These are phyloP conservation scores for Scaptomyza flava DNA, from an alignment of 2,888 invertebrate genomes.

Conservation along the genomic window DNA sequence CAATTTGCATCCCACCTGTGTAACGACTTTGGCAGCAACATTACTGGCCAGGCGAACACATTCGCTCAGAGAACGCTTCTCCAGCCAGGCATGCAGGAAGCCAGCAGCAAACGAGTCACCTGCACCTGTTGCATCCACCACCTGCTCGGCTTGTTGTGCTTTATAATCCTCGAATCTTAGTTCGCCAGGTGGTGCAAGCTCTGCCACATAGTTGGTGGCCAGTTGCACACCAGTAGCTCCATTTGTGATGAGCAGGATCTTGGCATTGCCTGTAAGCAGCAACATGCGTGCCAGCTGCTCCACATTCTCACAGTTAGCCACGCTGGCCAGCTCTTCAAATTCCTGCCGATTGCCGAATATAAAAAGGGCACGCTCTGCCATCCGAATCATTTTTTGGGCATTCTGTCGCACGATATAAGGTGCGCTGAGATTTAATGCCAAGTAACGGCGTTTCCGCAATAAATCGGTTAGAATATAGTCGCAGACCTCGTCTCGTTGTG, in stretches of 20 bases:
- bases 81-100: conserved; percentile 85
- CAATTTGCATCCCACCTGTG: conserved; percentile 85
- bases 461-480: conserved; percentile 84
- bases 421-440: conserved; percentile 86
- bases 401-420: conserved; percentile 85
- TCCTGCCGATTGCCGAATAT: conserved; percentile 87
- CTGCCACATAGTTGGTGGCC: conserved; percentile 77
- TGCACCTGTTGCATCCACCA: conserved; percentile 87
- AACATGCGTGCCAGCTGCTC: conserved; percentile 64
- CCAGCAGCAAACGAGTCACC: conserved; percentile 87
- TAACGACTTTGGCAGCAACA: conserved; percentile 85
- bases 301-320: conserved; percentile 65
- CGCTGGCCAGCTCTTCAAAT: conserved; percentile 84
- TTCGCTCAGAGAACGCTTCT: conserved; percentile 81
- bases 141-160: conserved; percentile 83
- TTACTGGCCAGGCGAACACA: conserved; percentile 85
- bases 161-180: conserved; percentile 70
- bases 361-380: conserved; percentile 85
- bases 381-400: conserved; percentile 82
- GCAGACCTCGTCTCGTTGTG: conserved; percentile 85
- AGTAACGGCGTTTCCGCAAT: conserved; percentile 81
- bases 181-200: conserved; percentile 56
- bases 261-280: conserved; percentile 43
- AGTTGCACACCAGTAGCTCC: conserved; percentile 86
- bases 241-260: conserved; percentile 87